phyloP scores from a whole-genome alignment of 2,888 invertebrate species.

The Xanthorhoe designata region DNA sequence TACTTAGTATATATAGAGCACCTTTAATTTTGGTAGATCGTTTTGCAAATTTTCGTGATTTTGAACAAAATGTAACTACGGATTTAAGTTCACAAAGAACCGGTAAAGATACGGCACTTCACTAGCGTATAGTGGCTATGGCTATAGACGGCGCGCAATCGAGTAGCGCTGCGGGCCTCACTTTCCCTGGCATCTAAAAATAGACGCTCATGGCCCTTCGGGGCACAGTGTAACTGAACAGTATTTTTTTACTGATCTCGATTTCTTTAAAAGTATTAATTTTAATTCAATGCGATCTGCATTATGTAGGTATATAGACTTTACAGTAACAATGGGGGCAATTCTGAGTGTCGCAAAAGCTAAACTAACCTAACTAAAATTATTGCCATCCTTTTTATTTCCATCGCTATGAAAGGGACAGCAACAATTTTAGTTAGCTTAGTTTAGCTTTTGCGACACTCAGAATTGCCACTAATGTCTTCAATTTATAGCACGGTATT shows the following conservation, averaged over 20 bases:
- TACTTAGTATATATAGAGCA: too few relatives aligned
- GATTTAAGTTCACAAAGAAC: slow-evolving; percentile 19
- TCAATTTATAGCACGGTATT: too few relatives aligned
- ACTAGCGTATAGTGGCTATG: slow-evolving; percentile 53
- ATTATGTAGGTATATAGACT: background rate
- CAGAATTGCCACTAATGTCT: too few relatives aligned
- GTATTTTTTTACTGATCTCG: slow-evolving; percentile 13
- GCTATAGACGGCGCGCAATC: slow-evolving; percentile 66
- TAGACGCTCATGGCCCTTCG: slow-evolving; percentile 75
- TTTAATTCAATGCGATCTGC: background rate
- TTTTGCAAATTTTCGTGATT: too few relatives aligned
- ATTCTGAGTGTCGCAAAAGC: too few relatives aligned
- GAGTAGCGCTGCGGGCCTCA: slow-evolving; percentile 58
- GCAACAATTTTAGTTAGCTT: too few relatives aligned
- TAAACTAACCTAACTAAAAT: too few relatives aligned
- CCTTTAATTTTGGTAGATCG: too few relatives aligned
- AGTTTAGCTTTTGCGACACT: too few relatives aligned
- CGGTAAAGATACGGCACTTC: slow-evolving; percentile 19
- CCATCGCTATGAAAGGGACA: too few relatives aligned
- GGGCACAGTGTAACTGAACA: slow-evolving; percentile 49
- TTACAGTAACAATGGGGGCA: too few relatives aligned
- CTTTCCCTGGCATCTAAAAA: slow-evolving; percentile 82
- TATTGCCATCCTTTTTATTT: too few relatives aligned
- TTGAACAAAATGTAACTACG: slow-evolving; percentile 5
- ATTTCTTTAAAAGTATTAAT: background rate